These are phyloP conservation scores for Drosophila conformis DNA, from an alignment of 2,888 invertebrate genomes.

Conservation along the genomic window DNA sequence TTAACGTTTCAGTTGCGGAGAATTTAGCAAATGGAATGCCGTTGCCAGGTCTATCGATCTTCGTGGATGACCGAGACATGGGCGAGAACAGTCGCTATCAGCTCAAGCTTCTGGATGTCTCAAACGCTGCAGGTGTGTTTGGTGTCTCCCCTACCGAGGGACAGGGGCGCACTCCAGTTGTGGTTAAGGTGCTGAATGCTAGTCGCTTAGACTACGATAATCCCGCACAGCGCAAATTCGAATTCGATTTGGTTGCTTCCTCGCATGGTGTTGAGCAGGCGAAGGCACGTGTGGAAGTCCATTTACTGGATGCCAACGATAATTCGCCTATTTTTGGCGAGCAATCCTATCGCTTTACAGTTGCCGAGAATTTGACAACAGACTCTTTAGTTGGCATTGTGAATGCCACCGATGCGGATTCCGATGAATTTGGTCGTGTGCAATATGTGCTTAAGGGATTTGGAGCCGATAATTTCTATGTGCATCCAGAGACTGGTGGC, in stretches of 20 bases:
- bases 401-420: conserved; percentile 90
- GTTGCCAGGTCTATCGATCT: conserved; percentile 90
- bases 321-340: conserved; percentile 90
- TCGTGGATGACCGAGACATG: conserved; percentile 90
- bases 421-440: conserved; percentile 89
- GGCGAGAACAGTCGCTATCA: conserved; percentile 90
- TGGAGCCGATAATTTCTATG: conserved; percentile 91
- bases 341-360: conserved; percentile 88
- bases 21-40: conserved; percentile 90
- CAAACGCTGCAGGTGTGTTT: conserved; percentile 87
- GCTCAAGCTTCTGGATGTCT: conserved; percentile 87
- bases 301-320: conserved; percentile 91
- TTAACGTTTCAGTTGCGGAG: conserved; percentile 90
- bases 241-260: conserved; percentile 89
- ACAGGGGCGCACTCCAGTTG: conserved; percentile 90
- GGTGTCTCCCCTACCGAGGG: conserved; percentile 88
- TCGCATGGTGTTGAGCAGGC: conserved; percentile 87
- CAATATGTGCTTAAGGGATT: conserved; percentile 91
- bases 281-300: conserved; percentile 87
- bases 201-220: conserved; percentile 90
- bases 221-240: conserved; percentile 86
- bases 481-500: conserved; percentile 89
- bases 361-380: conserved; percentile 88
- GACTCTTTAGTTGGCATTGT: conserved; percentile 89
- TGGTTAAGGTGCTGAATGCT: conserved; percentile 89